Conservation (phyloP, 2,113 vertebrate species). For the Tamias sibiricus region DNA sequence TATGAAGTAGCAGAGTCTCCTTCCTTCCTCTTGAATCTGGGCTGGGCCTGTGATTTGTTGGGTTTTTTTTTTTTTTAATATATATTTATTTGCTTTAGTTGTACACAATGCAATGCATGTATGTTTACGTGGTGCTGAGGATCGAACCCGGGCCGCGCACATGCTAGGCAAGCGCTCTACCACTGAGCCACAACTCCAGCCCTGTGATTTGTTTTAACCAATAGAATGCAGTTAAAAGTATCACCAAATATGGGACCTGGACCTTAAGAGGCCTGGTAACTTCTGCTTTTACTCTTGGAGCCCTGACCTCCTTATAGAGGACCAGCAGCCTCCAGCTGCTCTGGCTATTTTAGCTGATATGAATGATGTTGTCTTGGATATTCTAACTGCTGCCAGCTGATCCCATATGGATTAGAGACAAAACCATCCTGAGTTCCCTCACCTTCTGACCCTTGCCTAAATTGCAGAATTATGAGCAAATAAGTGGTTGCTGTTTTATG, state of each 20-base stretch:
- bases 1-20: background rate
- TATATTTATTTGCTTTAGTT: too few species aligned
- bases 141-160: too few species aligned
- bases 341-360: background rate
- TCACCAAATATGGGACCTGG: background rate
- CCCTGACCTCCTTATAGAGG: background rate
- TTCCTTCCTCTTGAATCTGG: background rate
- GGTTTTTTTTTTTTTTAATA: too few species aligned
- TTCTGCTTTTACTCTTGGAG: background rate
- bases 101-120: too few species aligned
- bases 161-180: too few species aligned
- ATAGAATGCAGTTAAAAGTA: background rate
- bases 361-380: background rate
- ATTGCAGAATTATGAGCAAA: background rate
- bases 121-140: too few species aligned
- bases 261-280: background rate
- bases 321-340: background rate
- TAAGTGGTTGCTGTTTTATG: background rate
- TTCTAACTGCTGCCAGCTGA: background rate
- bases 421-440: background rate
- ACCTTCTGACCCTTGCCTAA: background rate
- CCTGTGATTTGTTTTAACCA: background rate
- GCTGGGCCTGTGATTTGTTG: background rate
- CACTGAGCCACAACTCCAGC: too few species aligned
- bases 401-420: background rate